Evolutionary conservation across 2,888 invertebrate genomes (phyloP), one percentile per base, ranked within the genome.

Genomic region (Drosophila phalerata): DNA sequence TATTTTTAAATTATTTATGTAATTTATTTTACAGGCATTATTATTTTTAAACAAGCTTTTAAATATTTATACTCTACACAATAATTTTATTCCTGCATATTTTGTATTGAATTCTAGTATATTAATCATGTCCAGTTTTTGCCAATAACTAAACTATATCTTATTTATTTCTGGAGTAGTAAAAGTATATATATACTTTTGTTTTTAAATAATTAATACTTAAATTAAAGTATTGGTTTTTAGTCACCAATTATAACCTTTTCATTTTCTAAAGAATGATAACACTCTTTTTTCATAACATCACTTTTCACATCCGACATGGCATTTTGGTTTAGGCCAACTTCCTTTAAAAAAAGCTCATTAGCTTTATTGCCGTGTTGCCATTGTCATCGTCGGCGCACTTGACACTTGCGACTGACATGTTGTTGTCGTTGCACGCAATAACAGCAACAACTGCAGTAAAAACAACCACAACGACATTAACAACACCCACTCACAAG

Each of bases 381-480:
- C 75, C 69, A 78, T 71, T 75, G 80, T 71, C 73, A 71, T 55
- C 69, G 81, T 69, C 48, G 75, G 49, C 66, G 75, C 82, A 81
- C 79, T 86, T 84, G 84, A 84, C 84, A 84, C 86, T 84, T 77
- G 79, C 68, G 60, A 58, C 72, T 81, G 76, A 73, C 68, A 81
- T 75, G 85, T 61, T 68, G 77, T 74, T 72, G 77, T 57, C 69
- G 66, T 61, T 66, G 77, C 80, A 71, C 77, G 73, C 72, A 80
- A 79, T 61, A 77, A 51, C 68, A 81, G 48, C 73, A 65, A 25
- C 80, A 71, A 47, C 67, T 63, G 37, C 71, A 60, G 53, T 70
- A 67, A 42, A 52, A 63, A 65, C 66, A 64, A 13, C 55, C 17
- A 42, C 65, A 58, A 32, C 51, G 42, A 51, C 57, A 52, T n/a